These are phyloP conservation scores for Lithophane semibrunnea DNA, from an alignment of 2,888 invertebrate genomes.

Conservation along the genomic window DNA sequence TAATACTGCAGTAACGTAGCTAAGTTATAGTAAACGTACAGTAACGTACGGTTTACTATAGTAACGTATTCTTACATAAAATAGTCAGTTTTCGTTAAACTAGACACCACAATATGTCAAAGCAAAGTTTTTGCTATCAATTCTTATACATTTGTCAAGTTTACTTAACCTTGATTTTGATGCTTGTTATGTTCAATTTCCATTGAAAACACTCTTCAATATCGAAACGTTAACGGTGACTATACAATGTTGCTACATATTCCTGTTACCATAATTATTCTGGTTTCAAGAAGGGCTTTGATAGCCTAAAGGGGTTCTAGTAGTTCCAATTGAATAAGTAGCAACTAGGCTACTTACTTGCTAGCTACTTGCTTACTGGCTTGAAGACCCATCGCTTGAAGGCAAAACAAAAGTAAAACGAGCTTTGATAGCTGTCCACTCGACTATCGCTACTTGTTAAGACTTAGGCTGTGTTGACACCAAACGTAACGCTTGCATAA, in stretches of 20 bases:
- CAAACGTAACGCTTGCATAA: neutral
- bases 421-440: slow-evolving; percentile 20
- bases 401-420: slow-evolving; percentile 47
- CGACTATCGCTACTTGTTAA: slow-evolving; percentile 1
- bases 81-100: neutral
- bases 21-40: too few species aligned
- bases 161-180: slow-evolving; percentile 29
- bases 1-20: too few species aligned
- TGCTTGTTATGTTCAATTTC: slow-evolving; percentile 7
- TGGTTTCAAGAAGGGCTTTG: slow-evolving; percentile 12
- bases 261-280: slow-evolving; percentile 26
- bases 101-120: too few species aligned
- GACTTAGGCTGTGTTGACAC: neutral
- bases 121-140: neutral
- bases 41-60: too few species aligned
- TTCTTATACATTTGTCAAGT: slow-evolving; percentile 21
- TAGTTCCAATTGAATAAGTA: slow-evolving; percentile 49
- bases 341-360: neutral
- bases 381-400: slow-evolving; percentile 45
- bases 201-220: neutral
- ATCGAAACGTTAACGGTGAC: neutral
- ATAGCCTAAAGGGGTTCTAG: slow-evolving; percentile 25
- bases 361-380: slow-evolving; percentile 15
- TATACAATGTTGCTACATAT: neutral
- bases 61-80: neutral